Evolutionary conservation across 2,113 vertebrate genomes (phyloP).

Genomic region (Shinisaurus crocodilurus): DNA sequence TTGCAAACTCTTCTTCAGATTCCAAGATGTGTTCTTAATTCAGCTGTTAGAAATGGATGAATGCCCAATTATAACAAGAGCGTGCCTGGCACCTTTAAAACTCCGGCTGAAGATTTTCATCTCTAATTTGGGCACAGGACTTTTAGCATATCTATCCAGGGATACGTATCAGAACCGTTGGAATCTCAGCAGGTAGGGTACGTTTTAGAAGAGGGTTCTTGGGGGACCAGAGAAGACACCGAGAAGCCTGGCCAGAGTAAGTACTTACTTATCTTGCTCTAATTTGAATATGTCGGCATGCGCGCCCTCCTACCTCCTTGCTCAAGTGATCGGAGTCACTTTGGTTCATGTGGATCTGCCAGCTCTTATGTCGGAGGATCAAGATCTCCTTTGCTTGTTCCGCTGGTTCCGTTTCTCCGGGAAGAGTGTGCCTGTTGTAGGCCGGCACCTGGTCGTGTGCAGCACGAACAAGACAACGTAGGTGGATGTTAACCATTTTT

Average conservation of each 20-base stretch:
- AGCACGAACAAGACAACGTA: not conserved
- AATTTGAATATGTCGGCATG: not conserved
- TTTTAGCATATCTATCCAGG: no score
- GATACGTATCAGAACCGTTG: no score
- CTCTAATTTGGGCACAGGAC: no score
- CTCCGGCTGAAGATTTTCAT: no score
- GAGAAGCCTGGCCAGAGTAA: not conserved
- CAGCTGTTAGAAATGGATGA: no score
- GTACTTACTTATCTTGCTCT: not conserved
- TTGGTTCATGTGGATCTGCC: constrained; percentile 44
- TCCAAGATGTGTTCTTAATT: no score
- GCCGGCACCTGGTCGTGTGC: constrained; percentile 71
- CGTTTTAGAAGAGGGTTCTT: no score
- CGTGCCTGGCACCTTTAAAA: no score
- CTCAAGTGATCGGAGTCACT: constrained; percentile 22
- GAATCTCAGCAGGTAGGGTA: no score
- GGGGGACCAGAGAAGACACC: not conserved
- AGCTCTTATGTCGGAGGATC: constrained; percentile 74
- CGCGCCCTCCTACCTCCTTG: constrained; percentile 43
- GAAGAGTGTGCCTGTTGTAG: constrained; percentile 85
- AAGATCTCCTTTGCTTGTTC: constrained; percentile 72
- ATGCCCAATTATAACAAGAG: no score
- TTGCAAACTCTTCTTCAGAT: no score
- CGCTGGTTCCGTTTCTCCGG: constrained; percentile 59
- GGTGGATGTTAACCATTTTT: not conserved